phyloP scores from a whole-genome alignment of 2,888 invertebrate genomes.

The Netelia virgata region DNA sequence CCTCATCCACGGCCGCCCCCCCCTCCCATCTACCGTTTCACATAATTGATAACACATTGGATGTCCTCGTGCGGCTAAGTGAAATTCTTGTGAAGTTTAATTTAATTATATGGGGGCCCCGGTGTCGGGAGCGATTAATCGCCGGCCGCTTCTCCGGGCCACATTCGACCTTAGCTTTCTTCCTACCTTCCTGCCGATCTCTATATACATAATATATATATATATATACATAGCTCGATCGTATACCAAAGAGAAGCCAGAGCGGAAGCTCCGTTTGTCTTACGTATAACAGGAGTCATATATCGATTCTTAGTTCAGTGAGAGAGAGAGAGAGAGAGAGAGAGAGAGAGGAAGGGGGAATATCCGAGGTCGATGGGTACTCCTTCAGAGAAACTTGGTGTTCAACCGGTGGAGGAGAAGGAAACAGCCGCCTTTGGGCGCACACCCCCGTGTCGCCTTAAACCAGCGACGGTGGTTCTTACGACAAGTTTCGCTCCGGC shows the following conservation, averaged over 20 bases:
- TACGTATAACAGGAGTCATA: conserved; percentile 64
- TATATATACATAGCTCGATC: background rate
- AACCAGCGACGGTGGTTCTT: conserved; percentile 22
- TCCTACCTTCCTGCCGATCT: conserved; percentile 54
- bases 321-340: too few relatives aligned
- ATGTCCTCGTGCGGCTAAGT: conserved; percentile 76
- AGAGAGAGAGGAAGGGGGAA: too few relatives aligned
- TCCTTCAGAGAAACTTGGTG: conserved; percentile 63
- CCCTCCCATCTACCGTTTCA: conserved; percentile 56
- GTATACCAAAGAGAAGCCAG: conserved; percentile 34
- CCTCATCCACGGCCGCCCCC: background rate
- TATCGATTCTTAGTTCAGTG: conserved; percentile 66
- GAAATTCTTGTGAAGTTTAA: conserved; percentile 81
- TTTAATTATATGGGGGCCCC: conserved; percentile 77
- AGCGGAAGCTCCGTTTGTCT: conserved; percentile 68
- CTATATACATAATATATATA: background rate
- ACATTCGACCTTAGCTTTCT: conserved; percentile 18
- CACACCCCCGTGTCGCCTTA: background rate
- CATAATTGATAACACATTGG: conserved; percentile 80
- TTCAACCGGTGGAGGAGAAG: conserved; percentile 29
- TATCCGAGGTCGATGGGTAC: conserved; percentile 21
- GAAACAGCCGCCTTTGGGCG: conserved; percentile 33
- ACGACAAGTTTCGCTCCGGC: conserved; percentile 39
- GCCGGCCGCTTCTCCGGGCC: conserved; percentile 63
- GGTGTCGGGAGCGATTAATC: conserved; percentile 77